Conservation (phyloP, 2,113 vertebrate species). For the Cryptomyrus ogoouensis region DNA sequence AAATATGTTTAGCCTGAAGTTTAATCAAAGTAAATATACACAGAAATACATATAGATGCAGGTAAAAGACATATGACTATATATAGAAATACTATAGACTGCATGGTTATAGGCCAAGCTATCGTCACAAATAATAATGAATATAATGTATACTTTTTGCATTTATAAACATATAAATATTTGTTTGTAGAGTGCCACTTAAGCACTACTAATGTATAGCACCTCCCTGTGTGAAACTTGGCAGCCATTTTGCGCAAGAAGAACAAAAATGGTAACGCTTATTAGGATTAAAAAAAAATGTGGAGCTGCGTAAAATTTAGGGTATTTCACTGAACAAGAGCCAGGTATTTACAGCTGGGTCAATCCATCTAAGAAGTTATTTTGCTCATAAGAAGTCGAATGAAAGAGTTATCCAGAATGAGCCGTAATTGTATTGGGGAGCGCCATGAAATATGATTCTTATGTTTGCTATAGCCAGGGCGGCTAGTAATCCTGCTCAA, state of each 20-base stretch:
- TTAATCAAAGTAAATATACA: not conserved
- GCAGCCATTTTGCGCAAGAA: not conserved
- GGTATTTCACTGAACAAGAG: too few species aligned
- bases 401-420: too few species aligned
- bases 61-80: not conserved
- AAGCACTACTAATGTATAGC: not conserved
- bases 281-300: not conserved
- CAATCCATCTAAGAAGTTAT: too few species aligned
- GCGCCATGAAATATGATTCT: too few species aligned
- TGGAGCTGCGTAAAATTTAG: too few species aligned
- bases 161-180: not conserved
- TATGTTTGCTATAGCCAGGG: too few species aligned
- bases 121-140: not conserved
- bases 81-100: not conserved
- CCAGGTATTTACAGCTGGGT: too few species aligned
- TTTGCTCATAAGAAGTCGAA: too few species aligned
- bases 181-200: not conserved
- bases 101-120: not conserved
- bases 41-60: not conserved
- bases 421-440: too few species aligned
- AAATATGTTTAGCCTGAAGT: not conserved
- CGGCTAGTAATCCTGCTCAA: too few species aligned
- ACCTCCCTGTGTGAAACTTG: not conserved
- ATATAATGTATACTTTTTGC: not conserved
- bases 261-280: not conserved